phyloP scores from a whole-genome alignment of 2,888 invertebrate species.

The Trachelus iudaicus region DNA sequence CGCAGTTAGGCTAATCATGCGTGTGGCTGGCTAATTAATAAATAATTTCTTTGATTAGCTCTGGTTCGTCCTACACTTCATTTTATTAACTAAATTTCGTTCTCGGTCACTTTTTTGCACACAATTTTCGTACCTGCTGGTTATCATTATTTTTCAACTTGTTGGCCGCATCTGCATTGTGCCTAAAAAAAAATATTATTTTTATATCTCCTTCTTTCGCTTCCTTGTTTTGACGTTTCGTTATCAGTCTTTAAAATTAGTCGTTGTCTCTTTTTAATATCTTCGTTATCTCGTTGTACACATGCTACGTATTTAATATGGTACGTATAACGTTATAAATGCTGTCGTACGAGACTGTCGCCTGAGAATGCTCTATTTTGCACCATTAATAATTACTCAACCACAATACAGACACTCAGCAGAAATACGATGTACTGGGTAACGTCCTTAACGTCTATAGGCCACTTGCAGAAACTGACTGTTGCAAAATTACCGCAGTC shows the following conservation, averaged over 20 bases:
- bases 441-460: not conserved
- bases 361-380: constrained; percentile 49
- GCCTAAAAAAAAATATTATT: not conserved
- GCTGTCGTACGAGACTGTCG: constrained; percentile 32
- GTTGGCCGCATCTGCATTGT: not conserved
- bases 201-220: not conserved
- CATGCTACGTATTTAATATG: constrained; percentile 16
- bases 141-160: not conserved
- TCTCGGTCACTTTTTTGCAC: not conserved
- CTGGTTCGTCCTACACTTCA: not conserved
- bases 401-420: not conserved
- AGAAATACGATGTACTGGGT: constrained; percentile 4
- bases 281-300: constrained; percentile 8
- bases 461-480: not conserved
- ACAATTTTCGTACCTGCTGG: not conserved
- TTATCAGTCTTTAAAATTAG: not conserved
- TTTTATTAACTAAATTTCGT: not conserved
- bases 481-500: not conserved
- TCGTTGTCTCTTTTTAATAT: not conserved
- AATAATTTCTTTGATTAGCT: not conserved
- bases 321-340: not conserved
- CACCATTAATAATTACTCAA: constrained; percentile 18
- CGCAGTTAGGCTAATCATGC: constrained; percentile 27
- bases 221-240: not conserved
- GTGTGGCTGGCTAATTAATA: constrained; percentile 21